These are phyloP conservation scores for Notiomystis cincta DNA, from an alignment of 2,113 vertebrate species.

Conservation along the genomic window DNA sequence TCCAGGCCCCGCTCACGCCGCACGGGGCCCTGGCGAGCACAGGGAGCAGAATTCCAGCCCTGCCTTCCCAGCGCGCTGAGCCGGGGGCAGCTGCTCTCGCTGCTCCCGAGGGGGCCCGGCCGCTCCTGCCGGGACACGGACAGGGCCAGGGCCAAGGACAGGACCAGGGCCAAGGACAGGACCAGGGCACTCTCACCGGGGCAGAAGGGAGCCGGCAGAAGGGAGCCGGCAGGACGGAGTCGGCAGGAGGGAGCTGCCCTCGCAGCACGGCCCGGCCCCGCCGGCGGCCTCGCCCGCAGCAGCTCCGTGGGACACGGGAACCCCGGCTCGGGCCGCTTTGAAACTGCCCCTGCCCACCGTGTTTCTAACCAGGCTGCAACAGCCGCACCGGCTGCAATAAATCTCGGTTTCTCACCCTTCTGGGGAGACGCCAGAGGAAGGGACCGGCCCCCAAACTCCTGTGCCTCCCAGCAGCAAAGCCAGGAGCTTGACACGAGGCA, in stretches of 20 bases:
- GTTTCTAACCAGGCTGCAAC: background rate
- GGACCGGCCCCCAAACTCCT: background rate
- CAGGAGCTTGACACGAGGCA: background rate
- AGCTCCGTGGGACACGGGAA: too few relatives aligned
- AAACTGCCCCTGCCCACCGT: too few relatives aligned
- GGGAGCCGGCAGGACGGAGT: too few relatives aligned
- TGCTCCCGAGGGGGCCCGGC: background rate
- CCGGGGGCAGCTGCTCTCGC: background rate
- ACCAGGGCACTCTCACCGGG: too few relatives aligned
- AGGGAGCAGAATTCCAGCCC: background rate
- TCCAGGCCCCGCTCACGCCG: accelerated
- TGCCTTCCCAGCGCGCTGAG: background rate
- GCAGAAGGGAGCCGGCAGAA: too few relatives aligned
- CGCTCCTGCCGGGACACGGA: too few relatives aligned
- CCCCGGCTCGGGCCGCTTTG: too few relatives aligned
- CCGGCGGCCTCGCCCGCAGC: too few relatives aligned
- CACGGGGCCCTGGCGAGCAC: accelerated
- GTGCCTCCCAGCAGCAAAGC: background rate
- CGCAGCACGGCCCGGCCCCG: too few relatives aligned
- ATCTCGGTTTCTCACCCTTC: background rate
- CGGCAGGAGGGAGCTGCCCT: too few relatives aligned
- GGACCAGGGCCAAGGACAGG: too few relatives aligned
- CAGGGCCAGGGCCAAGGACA: too few relatives aligned
- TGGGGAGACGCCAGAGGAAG: background rate
- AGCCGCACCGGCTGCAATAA: background rate